Conservation (phyloP, 1,140 invertebrate genomes). For the Lordiphosa collinella region DNA sequence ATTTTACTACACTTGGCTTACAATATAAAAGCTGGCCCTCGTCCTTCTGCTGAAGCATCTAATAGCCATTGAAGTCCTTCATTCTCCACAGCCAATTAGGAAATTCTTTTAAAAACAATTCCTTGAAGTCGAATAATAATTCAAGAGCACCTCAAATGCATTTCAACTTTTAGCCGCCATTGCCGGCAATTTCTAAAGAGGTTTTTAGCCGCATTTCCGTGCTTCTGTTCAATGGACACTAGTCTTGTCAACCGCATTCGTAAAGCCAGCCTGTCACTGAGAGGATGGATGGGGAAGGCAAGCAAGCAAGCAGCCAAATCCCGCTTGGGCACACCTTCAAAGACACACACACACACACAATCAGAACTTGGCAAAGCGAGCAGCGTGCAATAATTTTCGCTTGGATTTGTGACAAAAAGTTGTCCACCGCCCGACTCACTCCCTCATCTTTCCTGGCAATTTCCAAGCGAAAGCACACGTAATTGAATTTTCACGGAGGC, state of each 20-base stretch:
- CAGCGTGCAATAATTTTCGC: constrained; percentile 45
- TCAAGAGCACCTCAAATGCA: too few species aligned
- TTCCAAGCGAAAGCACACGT: constrained; percentile 22
- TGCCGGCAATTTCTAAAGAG: too few species aligned
- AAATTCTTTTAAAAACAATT: too few species aligned
- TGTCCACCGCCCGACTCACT: background rate
- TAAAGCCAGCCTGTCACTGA: too few species aligned
- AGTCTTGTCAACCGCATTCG: background rate
- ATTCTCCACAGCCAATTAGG: too few species aligned
- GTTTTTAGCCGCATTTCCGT: constrained; percentile 16
- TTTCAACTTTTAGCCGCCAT: too few species aligned
- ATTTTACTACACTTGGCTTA: too few species aligned
- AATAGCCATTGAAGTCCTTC: too few species aligned
- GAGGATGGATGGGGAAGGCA: background rate
- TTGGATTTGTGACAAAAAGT: constrained; percentile 32
- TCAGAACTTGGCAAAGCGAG: constrained; percentile 23
- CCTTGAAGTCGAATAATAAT: too few species aligned
- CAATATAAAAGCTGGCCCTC: too few species aligned
- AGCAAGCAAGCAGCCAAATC: too few species aligned
- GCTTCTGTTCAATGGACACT: background rate
- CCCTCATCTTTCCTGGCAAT: constrained; percentile 1
- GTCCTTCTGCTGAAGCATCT: too few species aligned
- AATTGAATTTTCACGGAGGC: constrained; percentile 61
- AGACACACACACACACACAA: constrained; percentile 20
- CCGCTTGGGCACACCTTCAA: constrained; percentile 6